A percentile compares a stretch with the other conserved stretches of the same genome.
Evolutionary conservation across 2,113 vertebrate species (phyloP).

Genomic region (Sorex fumeus): DNA sequence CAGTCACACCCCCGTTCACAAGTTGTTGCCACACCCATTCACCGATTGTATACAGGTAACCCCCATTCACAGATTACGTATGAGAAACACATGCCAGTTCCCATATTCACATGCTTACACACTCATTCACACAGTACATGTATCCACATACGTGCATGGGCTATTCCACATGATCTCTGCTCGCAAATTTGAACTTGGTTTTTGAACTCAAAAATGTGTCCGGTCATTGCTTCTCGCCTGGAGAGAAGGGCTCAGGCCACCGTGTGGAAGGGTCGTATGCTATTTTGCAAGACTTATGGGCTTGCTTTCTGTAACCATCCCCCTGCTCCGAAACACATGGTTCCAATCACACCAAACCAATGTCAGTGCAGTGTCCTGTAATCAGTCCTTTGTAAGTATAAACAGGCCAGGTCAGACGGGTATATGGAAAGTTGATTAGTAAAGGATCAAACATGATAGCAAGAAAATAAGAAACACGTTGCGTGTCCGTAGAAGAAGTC

Average conservation of each 20-base stretch:
- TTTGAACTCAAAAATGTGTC: background rate
- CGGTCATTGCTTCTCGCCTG: background rate
- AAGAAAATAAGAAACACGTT: background rate
- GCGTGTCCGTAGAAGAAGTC: no score
- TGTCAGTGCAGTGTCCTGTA: background rate
- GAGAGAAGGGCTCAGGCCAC: background rate
- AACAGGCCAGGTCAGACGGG: background rate
- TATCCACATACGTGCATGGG: background rate
- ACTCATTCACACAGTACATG: background rate
- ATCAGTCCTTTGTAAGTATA: conserved; percentile 20
- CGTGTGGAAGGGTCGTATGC: conserved; percentile 8
- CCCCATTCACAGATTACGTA: background rate
- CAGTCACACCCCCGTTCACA: background rate
- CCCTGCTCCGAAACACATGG: background rate
- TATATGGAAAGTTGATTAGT: background rate
- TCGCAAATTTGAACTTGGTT: no score
- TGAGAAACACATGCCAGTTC: background rate
- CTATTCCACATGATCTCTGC: no score
- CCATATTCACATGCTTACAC: background rate
- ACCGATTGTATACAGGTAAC: background rate
- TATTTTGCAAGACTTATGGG: background rate
- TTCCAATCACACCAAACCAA: background rate
- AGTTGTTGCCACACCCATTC: background rate
- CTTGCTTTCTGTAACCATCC: background rate
- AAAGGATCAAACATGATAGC: background rate